Conservation (phyloP, 2,113 vertebrate species). For the Prionailurus bengalensis region DNA sequence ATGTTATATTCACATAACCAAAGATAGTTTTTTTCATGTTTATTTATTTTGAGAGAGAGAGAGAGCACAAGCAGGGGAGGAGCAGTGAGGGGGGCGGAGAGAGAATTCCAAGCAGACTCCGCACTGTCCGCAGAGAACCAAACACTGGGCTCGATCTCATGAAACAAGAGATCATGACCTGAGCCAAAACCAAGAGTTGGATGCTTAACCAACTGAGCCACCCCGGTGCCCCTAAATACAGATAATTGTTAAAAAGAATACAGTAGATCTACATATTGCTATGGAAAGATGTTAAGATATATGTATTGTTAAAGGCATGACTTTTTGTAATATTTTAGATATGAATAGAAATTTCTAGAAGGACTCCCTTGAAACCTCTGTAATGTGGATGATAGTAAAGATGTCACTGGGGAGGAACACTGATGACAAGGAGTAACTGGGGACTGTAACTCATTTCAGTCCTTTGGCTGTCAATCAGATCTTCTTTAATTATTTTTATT, state of each 20-base stretch:
- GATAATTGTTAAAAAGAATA: background rate
- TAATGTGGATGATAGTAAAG: background rate
- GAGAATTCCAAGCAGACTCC: too few species aligned
- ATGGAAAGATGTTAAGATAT: slow-evolving; percentile 28
- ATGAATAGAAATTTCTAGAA: background rate
- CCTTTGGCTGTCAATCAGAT: background rate
- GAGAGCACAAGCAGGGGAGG: too few species aligned
- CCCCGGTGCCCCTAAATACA: background rate
- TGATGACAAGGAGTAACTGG: background rate
- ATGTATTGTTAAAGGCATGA: background rate
- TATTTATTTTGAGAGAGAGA: too few species aligned
- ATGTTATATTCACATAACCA: background rate
- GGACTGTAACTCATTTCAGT: background rate
- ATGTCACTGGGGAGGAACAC: background rate
- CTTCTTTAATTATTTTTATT: background rate
- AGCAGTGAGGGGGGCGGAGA: too few species aligned
- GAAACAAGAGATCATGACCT: too few species aligned
- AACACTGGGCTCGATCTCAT: too few species aligned
- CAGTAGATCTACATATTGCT: background rate
- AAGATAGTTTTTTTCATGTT: too few species aligned
- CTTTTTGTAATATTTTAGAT: background rate
- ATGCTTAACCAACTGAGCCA: too few species aligned
- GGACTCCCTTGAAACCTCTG: background rate
- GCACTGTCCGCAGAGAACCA: too few species aligned
- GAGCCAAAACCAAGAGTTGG: too few species aligned